These are phyloP conservation scores for Drosophila sechellia DNA, from an alignment of 1,140 invertebrate species.

Conservation along the genomic window DNA sequence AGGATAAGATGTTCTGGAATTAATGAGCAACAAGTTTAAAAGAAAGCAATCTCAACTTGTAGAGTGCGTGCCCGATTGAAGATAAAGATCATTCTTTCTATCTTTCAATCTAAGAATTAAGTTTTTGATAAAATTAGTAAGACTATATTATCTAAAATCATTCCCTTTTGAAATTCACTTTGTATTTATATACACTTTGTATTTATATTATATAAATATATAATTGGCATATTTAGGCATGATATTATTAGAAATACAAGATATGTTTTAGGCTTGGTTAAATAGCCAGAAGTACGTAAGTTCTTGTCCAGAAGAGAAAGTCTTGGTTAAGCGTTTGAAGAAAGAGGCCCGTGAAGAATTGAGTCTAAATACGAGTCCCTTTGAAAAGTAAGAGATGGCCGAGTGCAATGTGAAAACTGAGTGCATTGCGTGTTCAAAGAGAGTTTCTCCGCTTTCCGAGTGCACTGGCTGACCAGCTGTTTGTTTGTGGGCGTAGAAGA, in stretches of 20 bases:
- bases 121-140: no score
- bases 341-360: not conserved
- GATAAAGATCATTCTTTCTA: no score
- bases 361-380: not conserved
- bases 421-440: slow-evolving; percentile 1
- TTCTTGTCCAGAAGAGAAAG: not conserved
- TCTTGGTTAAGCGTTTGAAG: not conserved
- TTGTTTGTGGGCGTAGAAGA: slow-evolving; percentile 8
- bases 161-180: no score
- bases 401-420: slow-evolving; percentile 14
- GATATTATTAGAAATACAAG: not conserved
- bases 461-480: slow-evolving; percentile 42
- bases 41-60: not conserved
- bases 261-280: not conserved
- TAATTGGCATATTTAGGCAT: no score
- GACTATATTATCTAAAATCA: no score
- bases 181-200: no score
- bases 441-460: slow-evolving; percentile 4
- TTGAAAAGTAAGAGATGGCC: slow-evolving; percentile 3
- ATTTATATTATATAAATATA: no score
- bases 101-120: no score
- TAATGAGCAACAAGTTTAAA: not conserved
- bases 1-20: no score
- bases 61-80: no score
- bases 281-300: not conserved